Base-by-base conservation (phyloP, 2,888 invertebrate genomes). In the Parnassius orleans region DNA sequence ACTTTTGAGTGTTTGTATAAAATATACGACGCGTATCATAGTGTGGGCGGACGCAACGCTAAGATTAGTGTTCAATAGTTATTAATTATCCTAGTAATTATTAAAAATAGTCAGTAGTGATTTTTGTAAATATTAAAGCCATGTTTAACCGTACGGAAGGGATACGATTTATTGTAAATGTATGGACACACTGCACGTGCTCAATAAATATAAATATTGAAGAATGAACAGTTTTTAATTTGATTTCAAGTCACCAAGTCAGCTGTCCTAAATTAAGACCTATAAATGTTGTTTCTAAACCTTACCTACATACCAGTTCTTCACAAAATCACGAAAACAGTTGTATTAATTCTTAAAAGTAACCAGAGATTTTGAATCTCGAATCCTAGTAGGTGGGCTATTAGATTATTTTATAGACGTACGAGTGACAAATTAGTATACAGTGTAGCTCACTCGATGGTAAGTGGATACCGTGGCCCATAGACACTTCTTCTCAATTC, bases 121-220 rank as follows among this genome's bases (percentile, higher is more conserved):
- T 5, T 9, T 48, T n/a, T 48, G 48, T 48, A 48, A 48, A 48
- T 48, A 48, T 12, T 14, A 14, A 48, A 48, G 48, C 48, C 9
- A 48, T 48, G 48, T 48, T 56, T 33, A 55, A 33, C 9, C 24
- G 46, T 53, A 12, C n/a, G 19, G 50, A 19, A 2, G n/a, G 19
- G 3, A 42, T 11, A 42, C 15, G 41, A 41, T 12, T 48, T 42
- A 48, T 12, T 55, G 50, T 47, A 46, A 55, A 43, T 50, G 54
- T 50, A 48, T 9, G 50, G 47, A 43, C 43, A 43, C 55, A 51
- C 42, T 11, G 10, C 9, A 41, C 7, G 51, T 43, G 55, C 43
- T 42, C 46, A 61, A 61, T 61, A 61, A 61, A 61, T 57, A 44
- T 47, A 53, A 55, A n/a, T 53, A 47, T 57, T 52, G 14, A 62